Percentiles rank a stretch among this genome's conserved stretches.
These are phyloP conservation scores for Drosophila antonietae DNA, from an alignment of 2,888 invertebrate genomes.

Conservation along the genomic window DNA sequence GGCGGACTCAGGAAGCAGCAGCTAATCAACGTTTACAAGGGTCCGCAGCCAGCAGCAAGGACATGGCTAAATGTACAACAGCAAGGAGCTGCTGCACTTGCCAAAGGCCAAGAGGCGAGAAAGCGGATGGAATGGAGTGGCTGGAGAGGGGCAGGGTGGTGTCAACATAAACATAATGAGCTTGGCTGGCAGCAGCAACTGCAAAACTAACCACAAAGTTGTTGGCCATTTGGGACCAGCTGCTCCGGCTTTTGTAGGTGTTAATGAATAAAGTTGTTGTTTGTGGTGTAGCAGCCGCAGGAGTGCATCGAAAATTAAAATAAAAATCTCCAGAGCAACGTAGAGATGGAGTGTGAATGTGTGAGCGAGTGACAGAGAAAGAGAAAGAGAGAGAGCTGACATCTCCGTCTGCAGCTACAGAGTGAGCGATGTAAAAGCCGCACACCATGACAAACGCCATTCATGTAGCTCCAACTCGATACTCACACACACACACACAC, in stretches of 20 bases:
- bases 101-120: background rate
- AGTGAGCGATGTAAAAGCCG: constrained; percentile 52
- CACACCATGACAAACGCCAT: constrained; percentile 75
- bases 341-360: constrained; percentile 2
- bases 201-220: constrained; percentile 76
- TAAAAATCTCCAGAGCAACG: constrained; percentile 23
- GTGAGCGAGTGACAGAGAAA: background rate
- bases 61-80: constrained; percentile 63
- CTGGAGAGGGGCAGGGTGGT: background rate
- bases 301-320: constrained; percentile 45
- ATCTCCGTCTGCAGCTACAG: constrained; percentile 17
- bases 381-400: constrained; percentile 4
- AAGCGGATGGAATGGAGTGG: background rate
- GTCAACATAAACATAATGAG: constrained; percentile 71
- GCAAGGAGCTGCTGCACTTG: constrained; percentile 57
- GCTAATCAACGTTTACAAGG: constrained; percentile 76
- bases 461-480: constrained; percentile 43
- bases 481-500: constrained; percentile 29
- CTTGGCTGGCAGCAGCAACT: constrained; percentile 50
- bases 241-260: constrained; percentile 72
- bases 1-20: constrained; percentile 53
- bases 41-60: constrained; percentile 57
- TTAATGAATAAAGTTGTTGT: constrained; percentile 81
- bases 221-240: constrained; percentile 66
- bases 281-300: constrained; percentile 68